Evolutionary conservation across 1,140 invertebrate species (phyloP).

Genomic region (Phocides pigmalion): DNA sequence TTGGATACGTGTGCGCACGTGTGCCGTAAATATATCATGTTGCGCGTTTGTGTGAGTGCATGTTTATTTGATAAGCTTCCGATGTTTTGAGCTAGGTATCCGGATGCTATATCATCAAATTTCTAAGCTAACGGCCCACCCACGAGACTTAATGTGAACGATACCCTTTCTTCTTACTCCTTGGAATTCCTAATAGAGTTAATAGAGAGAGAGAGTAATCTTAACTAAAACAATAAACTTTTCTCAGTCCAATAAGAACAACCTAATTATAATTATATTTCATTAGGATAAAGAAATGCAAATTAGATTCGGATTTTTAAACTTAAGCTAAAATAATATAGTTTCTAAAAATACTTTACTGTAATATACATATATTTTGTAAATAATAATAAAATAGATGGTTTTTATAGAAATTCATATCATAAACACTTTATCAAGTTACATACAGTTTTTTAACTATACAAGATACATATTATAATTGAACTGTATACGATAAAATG

Average conservation of each 20-base stretch:
- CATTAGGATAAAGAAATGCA: no score
- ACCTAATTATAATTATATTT: no score
- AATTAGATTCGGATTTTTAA: no score
- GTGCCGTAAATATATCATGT: constrained; percentile 69
- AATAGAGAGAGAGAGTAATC: no score
- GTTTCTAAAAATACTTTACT: no score
- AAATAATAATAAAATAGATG: no score
- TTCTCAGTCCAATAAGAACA: no score
- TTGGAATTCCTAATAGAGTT: not conserved
- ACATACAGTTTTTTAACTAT: no score
- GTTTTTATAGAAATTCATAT: no score
- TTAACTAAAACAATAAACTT: not conserved
- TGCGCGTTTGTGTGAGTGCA: constrained; percentile 63
- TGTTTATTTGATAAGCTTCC: constrained; percentile 81
- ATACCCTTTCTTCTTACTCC: constrained; percentile 5
- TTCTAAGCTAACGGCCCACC: constrained; percentile 65
- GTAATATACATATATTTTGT: no score
- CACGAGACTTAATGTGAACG: constrained; percentile 45
- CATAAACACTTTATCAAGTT: no score
- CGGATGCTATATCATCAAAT: constrained; percentile 74
- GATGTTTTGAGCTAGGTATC: constrained; percentile 73
- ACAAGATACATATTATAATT: not conserved
- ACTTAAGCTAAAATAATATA: no score
- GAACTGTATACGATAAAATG: not conserved
- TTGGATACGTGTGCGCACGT: constrained; percentile 61